Conservation (phyloP, 2,113 vertebrate species). For the Trogon surrucura region DNA sequence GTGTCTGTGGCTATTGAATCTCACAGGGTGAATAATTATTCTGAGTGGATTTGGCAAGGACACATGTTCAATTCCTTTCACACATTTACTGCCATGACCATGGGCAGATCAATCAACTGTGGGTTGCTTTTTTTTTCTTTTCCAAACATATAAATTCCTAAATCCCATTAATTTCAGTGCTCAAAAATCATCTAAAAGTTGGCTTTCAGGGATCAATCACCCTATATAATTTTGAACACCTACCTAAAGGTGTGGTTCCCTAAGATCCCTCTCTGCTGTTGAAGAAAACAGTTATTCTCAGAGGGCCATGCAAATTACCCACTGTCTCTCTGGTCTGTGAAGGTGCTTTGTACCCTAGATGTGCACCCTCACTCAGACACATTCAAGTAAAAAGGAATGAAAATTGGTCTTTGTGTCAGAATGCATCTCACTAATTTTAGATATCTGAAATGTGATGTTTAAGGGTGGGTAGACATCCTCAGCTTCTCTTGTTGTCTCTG, state of each 20-base stretch:
- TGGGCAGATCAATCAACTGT: background rate
- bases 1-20: background rate
- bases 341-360: background rate
- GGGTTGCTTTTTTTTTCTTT: background rate
- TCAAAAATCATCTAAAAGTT: background rate
- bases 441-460: background rate
- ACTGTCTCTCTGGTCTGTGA: background rate
- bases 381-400: background rate
- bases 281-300: background rate
- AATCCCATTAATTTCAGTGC: background rate
- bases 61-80: background rate
- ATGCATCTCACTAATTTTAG: background rate
- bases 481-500: background rate
- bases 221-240: background rate
- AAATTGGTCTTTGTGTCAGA: background rate
- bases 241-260: background rate
- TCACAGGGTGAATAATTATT: background rate
- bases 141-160: background rate
- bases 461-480: background rate
- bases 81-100: rapidly evolving
- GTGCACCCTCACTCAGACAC: background rate
- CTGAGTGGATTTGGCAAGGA: background rate
- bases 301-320: background rate
- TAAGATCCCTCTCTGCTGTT: background rate
- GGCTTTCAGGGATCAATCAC: background rate